Base-by-base conservation (phyloP, 1,140 invertebrate species). In the Tetragnatha versicolor region DNA sequence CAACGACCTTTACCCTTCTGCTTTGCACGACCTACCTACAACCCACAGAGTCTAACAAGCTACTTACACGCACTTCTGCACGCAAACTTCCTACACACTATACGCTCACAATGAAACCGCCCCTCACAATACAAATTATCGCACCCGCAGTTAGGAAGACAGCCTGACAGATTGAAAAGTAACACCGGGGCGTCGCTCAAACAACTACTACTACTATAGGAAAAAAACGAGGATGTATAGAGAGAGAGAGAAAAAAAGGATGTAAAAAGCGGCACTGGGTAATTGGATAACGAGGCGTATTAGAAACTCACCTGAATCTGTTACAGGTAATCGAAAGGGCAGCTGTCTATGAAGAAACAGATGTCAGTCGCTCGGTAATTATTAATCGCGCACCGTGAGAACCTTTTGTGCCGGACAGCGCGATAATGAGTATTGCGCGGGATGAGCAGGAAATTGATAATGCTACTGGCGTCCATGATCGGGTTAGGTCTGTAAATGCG, bases 291-390 rank as follows among this genome's bases (percentile, higher is more conserved):
- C 73, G 61, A 77, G 73, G 73, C 20, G 47, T 33, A 77, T 77
- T 77, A 65, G 73, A 66, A 66, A 55, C 73, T 61, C 73, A 77
- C 73, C 73, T 77, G 73, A 77, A 77, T 65, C 73, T 63, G 73
- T 77, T 77, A 77, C 58, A 75, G 73, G 73, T 77, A 75, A 75
- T 75, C 61, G 55, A 75, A 77, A 77, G 73, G 73, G 73, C 73
- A 77, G 73, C 73, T 77, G 73, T 66, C 58, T 47, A 75, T 66
- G 61, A 53, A 65, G 61, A 77, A 77, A 77, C 73, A 77, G 73
- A 77, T 77, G 73, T n/a, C n/a, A n/a, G n/a, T 77, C 73, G 73
- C 31, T 45, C 55, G 45, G 66, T 77, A 77, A 77, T 77, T 77
- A 39, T 77, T 77, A 77, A 77, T 77, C 73, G 47, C 60, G 31